Percentiles rank a stretch among this genome's conserved stretches.
These are phyloP conservation scores for Phenganax subtilis DNA, from an alignment of 92 coral and sea anemone species.

Conservation along the genomic window DNA sequence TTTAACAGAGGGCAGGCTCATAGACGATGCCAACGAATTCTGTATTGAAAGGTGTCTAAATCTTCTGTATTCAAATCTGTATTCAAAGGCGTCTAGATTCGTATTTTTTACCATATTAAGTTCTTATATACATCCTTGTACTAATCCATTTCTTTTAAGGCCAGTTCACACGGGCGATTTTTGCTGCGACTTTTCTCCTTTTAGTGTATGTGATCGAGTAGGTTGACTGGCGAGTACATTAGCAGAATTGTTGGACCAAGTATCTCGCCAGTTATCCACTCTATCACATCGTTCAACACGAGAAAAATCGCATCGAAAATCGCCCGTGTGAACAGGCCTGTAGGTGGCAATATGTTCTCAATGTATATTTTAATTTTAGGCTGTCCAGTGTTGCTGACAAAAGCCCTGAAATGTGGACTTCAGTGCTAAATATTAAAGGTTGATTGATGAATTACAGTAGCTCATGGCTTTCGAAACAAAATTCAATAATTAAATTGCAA, in stretches of 20 bases:
- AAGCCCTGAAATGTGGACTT: conserved; percentile 8
- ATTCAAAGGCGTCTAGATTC: background rate
- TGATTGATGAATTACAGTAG: background rate
- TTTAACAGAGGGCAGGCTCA: conserved; percentile 77
- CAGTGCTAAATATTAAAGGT: conserved; percentile 22
- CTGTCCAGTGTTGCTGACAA: background rate
- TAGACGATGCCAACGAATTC: conserved; percentile 71
- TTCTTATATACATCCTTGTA: background rate
- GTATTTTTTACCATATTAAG: too few relatives aligned
- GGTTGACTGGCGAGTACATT: too few relatives aligned
- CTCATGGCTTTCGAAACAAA: background rate
- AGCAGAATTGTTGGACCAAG: too few relatives aligned
- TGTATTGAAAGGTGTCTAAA: conserved; percentile 63
- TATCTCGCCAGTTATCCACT: too few relatives aligned
- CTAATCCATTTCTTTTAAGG: background rate
- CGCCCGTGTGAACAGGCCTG: too few relatives aligned
- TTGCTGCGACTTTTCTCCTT: too few relatives aligned
- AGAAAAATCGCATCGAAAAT: too few relatives aligned
- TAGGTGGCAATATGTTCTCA: too few relatives aligned
- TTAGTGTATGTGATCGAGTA: too few relatives aligned
- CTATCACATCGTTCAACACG: too few relatives aligned
- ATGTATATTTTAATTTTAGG: background rate
- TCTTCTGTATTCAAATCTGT: background rate
- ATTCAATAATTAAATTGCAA: background rate
- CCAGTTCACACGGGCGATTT: too few relatives aligned